Evolutionary conservation across 2,113 vertebrate species (phyloP), one percentile per base, ranked within the genome.

Genomic region (Xenus cinereus): DNA sequence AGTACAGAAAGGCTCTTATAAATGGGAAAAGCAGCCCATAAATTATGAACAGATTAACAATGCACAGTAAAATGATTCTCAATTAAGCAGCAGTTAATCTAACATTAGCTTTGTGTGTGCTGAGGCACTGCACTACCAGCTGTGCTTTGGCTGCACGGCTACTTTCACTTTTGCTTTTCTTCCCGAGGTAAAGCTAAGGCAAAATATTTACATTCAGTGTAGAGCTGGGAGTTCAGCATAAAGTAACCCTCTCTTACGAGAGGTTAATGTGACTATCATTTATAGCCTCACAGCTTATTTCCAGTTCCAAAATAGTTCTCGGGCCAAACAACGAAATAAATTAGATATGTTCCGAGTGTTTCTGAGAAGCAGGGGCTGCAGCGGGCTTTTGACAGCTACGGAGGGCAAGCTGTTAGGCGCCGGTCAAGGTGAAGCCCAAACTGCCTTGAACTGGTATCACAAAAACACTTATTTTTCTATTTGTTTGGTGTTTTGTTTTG

Each of bases 151-250:
- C n/a, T 68, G 43, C 22, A 3, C 24, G 48, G 50, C 33, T 76
- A 69, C 94, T 92, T 97, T 84, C 48, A 4, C 64, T 93, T 97
- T 96, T 91, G 89, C 69, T 96, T 95, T 93, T 64, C 74, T 56
- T 71, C 43, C 20, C 45, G 79, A 79, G 53, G 39, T 76, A 67
- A 83, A 66, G 27, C 48, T 48, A 71, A 14, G 2, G 30, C 24
- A 67, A 75, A 75, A 15, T 64, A 59, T 45, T 83, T 83, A 57
- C 41, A 56, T 24, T 32, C 48, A 33, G 37, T 0, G 0, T 45
- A 33, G 21, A 69, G 63, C 46, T 90, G n/a, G 16, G 8, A 72
- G 48, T 43, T 57, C 54, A 80, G 56, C 19, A 10, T 33, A 10
- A 80, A 80, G 51, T 59, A 76, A 86, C 32, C 14, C 11, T 35